Conservation (phyloP, 2,113 vertebrate species). For the Progne subis region DNA sequence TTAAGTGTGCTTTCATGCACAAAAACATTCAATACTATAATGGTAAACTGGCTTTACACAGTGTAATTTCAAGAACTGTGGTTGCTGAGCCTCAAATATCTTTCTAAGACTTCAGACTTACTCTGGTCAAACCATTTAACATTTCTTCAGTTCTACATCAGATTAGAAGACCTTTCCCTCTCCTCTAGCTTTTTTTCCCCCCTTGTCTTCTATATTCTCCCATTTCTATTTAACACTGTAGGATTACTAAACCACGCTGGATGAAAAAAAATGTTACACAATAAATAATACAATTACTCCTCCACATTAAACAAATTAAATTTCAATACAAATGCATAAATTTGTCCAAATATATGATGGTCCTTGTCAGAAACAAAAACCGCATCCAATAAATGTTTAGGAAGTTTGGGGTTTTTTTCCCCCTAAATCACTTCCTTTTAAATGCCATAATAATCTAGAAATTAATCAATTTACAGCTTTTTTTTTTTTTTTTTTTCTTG, state of each 20-base stretch:
- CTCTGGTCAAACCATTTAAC: not conserved
- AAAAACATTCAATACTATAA: slow-evolving; percentile 21
- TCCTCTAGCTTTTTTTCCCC: not conserved
- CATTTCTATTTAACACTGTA: not conserved
- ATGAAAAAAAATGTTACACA: not conserved
- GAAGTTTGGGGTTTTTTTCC: not conserved
- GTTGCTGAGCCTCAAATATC: slow-evolving; percentile 45
- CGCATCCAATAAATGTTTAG: not conserved
- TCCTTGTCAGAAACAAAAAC: not conserved
- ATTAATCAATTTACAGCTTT: too few species aligned
- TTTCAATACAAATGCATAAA: not conserved
- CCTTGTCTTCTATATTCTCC: not conserved
- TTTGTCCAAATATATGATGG: not conserved
- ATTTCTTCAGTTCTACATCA: not conserved
- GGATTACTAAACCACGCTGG: not conserved
- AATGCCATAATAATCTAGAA: not conserved
- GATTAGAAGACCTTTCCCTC: not conserved
- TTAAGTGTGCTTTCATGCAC: slow-evolving; percentile 7
- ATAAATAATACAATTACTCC: not conserved
- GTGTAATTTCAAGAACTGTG: slow-evolving; percentile 41
- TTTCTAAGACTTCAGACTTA: slow-evolving; percentile 29
- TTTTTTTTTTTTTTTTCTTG: not conserved
- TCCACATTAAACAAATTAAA: not conserved
- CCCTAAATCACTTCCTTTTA: not conserved
- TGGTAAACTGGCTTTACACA: slow-evolving; percentile 19